Evolutionary conservation across 2,113 vertebrate genomes (phyloP).

Genomic region (Turnix velox): DNA sequence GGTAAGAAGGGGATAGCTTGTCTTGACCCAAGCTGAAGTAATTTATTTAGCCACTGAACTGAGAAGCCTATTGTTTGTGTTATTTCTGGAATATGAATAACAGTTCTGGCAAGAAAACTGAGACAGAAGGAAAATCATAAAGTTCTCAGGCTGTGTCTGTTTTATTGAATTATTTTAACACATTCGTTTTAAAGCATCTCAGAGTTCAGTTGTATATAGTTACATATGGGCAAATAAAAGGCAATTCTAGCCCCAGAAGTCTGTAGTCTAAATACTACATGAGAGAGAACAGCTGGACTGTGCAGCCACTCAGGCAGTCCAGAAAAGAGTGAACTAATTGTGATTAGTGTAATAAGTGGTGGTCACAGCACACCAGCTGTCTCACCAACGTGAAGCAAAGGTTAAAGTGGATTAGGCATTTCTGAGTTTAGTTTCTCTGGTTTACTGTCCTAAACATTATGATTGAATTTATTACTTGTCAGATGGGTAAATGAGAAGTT

Average conservation of each 20-base stretch:
- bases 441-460: background rate
- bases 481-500: background rate
- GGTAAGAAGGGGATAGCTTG: background rate
- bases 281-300: background rate
- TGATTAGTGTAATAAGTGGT: background rate
- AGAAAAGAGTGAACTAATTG: background rate
- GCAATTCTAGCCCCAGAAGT: background rate
- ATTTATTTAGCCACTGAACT: background rate
- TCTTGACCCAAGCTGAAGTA: background rate
- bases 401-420: constrained; percentile 20
- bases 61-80: background rate
- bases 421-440: background rate
- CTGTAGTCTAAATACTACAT: background rate
- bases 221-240: background rate
- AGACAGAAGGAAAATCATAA: background rate
- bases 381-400: background rate
- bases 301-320: background rate
- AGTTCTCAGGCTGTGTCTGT: background rate
- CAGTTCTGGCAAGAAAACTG: background rate
- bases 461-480: background rate
- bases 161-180: background rate
- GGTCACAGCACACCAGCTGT: background rate
- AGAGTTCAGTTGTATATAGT: background rate
- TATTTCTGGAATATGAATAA: background rate
- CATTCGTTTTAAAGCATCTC: background rate